These are phyloP conservation scores for Seriola dumerili DNA, from an alignment of 2,113 vertebrate genomes.

Conservation along the genomic window DNA sequence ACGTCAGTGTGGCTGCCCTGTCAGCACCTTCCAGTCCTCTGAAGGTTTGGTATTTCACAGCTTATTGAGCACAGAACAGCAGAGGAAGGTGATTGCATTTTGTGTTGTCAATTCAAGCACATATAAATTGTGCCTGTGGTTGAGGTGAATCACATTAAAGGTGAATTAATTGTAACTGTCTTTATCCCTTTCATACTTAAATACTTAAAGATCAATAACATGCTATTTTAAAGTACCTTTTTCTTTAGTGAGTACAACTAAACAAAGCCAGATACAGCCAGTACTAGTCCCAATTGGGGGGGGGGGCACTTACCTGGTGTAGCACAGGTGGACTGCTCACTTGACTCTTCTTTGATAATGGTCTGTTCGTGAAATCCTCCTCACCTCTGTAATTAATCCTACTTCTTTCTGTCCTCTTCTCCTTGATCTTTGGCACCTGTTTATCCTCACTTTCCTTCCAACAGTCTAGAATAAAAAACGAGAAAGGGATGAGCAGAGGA, in stretches of 20 bases:
- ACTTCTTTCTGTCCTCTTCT: conserved; percentile 1
- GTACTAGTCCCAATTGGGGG: neutral
- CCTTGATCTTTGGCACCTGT: conserved; percentile 10
- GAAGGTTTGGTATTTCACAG: conserved; percentile 20
- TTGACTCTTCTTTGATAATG: neutral
- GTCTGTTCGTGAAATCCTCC: conserved; percentile 23
- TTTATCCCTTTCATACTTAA: neutral
- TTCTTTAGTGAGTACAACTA: neutral
- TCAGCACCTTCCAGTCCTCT: conserved; percentile 35
- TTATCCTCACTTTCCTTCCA: conserved; percentile 34
- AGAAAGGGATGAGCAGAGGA: neutral
- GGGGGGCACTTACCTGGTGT: conserved; percentile 65
- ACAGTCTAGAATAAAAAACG: conserved; percentile 29
- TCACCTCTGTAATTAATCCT: conserved; percentile 11
- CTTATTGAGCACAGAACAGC: conserved; percentile 38
- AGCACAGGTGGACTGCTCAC: conserved; percentile 3
- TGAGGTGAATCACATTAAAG: conserved; percentile 17
- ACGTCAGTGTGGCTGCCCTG: conserved; percentile 5
- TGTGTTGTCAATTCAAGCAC: conserved; percentile 8
- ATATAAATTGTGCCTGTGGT: conserved; percentile 14
- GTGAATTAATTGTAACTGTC: neutral
- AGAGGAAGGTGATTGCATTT: conserved; percentile 28
- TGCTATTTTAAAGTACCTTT: neutral
- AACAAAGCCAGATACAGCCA: neutral
- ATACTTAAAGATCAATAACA: neutral